phyloP scores from a whole-genome alignment of 2,797 vertebrate species.

The Epinephelus malabaricus region DNA sequence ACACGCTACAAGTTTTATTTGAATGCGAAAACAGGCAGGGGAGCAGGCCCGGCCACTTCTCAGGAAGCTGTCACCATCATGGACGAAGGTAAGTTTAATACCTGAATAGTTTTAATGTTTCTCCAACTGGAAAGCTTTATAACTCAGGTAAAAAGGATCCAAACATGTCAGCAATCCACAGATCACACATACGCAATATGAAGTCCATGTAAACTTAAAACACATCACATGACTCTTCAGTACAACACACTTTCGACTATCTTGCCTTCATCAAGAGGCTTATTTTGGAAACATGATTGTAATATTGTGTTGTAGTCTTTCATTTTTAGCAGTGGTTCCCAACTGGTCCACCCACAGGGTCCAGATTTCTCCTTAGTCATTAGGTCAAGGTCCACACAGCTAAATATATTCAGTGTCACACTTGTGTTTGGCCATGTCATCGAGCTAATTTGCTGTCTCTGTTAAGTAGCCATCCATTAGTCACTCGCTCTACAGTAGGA shows the following conservation, averaged over 20 bases:
- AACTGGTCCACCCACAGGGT: no score
- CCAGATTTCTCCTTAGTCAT: no score
- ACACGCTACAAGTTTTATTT: conserved; percentile 99
- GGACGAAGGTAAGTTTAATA: conserved; percentile 93
- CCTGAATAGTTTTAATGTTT: background rate
- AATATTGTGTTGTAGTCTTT: background rate
- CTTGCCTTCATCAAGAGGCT: background rate
- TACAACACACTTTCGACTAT: background rate
- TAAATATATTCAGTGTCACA: no score
- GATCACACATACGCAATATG: background rate
- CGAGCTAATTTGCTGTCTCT: no score
- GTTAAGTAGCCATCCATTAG: no score
- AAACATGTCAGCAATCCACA: background rate
- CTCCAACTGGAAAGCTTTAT: background rate
- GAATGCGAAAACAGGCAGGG: conserved; percentile 91
- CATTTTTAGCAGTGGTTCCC: no score
- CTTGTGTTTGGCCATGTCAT: no score
- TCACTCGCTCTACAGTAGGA: no score
- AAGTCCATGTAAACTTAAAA: conserved; percentile 4
- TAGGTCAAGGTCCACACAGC: no score
- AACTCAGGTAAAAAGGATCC: conserved; percentile 1
- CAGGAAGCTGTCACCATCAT: conserved; percentile 92
- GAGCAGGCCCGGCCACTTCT: conserved; percentile 90
- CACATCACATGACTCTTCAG: background rate
- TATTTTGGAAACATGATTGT: background rate